Percentiles rank a stretch among this genome's conserved stretches.
These are phyloP conservation scores for Rhinogobius similis DNA, from an alignment of 2,113 vertebrate genomes.

Conservation along the genomic window DNA sequence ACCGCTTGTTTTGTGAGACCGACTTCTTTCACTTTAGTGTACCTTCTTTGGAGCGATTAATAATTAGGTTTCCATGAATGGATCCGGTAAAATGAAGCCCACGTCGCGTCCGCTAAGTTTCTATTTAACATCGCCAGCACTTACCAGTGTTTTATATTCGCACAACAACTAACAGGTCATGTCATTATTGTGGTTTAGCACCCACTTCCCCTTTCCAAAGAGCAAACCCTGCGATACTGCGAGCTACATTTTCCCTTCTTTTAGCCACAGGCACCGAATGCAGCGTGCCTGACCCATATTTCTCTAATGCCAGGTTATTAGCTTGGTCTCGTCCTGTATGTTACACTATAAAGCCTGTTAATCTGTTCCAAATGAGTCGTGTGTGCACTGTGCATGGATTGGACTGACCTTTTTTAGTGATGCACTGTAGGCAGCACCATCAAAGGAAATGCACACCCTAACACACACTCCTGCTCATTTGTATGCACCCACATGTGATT, in stretches of 20 bases:
- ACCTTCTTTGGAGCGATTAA: not conserved
- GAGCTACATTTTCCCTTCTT: constrained; percentile 13
- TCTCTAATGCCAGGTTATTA: constrained; percentile 24
- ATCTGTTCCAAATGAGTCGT: constrained; percentile 4
- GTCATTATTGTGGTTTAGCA: constrained; percentile 15
- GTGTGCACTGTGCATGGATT: constrained; percentile 1
- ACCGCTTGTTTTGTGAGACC: constrained; percentile 42
- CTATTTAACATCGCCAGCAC: not conserved
- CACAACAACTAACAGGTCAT: not conserved
- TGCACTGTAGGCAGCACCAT: constrained; percentile 29
- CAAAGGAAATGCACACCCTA: constrained; percentile 52
- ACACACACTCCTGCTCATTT: constrained; percentile 34
- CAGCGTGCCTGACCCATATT: constrained; percentile 27
- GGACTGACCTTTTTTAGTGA: constrained; percentile 21
- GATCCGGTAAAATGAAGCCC: constrained; percentile 4
- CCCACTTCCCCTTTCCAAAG: constrained; percentile 56
- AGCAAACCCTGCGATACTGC: constrained; percentile 5
- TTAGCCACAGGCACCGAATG: constrained; percentile 21
- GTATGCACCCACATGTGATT: constrained; percentile 11
- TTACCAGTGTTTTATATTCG: not conserved
- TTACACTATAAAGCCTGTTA: not conserved
- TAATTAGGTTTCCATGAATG: constrained; percentile 36
- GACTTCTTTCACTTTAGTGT: constrained; percentile 21
- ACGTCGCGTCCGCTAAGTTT: constrained; percentile 13
- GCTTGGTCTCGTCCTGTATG: constrained; percentile 11